phyloP scores from a whole-genome alignment of 2,797 vertebrate genomes.

The Sebastolobus altivelis region DNA sequence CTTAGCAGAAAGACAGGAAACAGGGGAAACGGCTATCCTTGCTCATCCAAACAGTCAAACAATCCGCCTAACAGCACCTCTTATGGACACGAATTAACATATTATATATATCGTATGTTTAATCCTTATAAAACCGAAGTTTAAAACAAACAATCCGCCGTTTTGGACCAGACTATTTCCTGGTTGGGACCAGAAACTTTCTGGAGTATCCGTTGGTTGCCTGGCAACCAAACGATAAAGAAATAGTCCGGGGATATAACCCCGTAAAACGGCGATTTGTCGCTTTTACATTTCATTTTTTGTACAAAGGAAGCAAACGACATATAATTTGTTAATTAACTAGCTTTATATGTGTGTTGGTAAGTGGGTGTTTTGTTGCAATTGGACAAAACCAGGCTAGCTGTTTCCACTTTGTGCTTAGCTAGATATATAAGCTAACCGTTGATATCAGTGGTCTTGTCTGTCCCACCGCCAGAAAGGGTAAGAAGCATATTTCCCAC shows the following conservation, averaged over 20 bases:
- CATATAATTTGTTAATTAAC: background rate
- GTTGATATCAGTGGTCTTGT: background rate
- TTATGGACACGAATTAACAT: background rate
- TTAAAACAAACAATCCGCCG: fast-evolving
- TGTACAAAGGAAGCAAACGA: background rate
- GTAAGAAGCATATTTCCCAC: background rate
- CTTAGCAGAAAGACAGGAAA: background rate
- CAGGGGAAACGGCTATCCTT: background rate
- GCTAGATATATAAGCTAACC: no score
- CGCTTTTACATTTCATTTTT: background rate
- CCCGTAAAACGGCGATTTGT: background rate
- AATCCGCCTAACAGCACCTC: no score
- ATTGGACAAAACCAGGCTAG: no score
- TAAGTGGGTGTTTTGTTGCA: background rate
- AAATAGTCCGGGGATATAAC: no score
- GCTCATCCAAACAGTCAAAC: background rate
- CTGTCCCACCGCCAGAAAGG: background rate
- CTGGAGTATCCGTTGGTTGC: background rate
- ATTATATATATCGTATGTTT: background rate
- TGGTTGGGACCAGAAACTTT: background rate
- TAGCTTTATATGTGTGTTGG: background rate
- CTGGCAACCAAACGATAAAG: background rate
- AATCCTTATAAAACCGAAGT: background rate
- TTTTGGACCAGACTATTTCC: background rate
- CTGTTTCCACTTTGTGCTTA: background rate